These are phyloP conservation scores for Hydractinia echinata DNA, from an alignment of 30 jellyfish, hydroid and myxozoan species.

Conservation along the genomic window DNA sequence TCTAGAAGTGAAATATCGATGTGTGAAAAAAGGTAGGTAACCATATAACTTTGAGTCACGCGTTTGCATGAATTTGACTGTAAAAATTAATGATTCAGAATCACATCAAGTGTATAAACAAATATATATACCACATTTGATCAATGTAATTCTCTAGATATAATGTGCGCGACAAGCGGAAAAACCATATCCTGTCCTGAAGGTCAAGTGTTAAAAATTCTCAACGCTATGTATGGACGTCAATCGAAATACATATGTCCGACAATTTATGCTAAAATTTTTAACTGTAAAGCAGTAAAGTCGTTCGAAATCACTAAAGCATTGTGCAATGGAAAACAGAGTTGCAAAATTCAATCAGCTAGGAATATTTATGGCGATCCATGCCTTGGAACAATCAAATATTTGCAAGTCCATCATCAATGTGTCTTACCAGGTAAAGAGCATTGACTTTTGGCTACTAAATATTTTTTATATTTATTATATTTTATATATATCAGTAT, in stretches of 20 bases:
- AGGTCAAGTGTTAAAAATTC: constrained; percentile 31
- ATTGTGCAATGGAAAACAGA: constrained; percentile 34
- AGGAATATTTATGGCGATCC: constrained; percentile 46
- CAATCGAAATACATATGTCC: constrained; percentile 39
- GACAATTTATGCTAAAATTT: constrained; percentile 31
- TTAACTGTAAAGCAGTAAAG: constrained; percentile 31
- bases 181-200: constrained; percentile 39
- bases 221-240: constrained; percentile 53
- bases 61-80: too few species aligned
- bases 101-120: not conserved
- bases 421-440: constrained; percentile 26
- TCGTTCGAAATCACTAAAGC: constrained; percentile 41
- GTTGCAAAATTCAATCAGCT: constrained; percentile 37
- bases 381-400: constrained; percentile 40
- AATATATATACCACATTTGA: too few species aligned
- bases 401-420: constrained; percentile 41
- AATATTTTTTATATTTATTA: too few species aligned
- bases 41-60: too few species aligned
- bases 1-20: constrained; percentile 37
- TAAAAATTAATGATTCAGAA: not conserved
- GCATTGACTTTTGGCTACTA: too few species aligned
- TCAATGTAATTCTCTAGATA: not conserved
- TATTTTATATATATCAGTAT: too few species aligned
- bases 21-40: constrained; percentile 30
- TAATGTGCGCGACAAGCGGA: constrained; percentile 28